Base-by-base conservation (phyloP, 2,888 invertebrate genomes). In the Tillus elongatus region DNA sequence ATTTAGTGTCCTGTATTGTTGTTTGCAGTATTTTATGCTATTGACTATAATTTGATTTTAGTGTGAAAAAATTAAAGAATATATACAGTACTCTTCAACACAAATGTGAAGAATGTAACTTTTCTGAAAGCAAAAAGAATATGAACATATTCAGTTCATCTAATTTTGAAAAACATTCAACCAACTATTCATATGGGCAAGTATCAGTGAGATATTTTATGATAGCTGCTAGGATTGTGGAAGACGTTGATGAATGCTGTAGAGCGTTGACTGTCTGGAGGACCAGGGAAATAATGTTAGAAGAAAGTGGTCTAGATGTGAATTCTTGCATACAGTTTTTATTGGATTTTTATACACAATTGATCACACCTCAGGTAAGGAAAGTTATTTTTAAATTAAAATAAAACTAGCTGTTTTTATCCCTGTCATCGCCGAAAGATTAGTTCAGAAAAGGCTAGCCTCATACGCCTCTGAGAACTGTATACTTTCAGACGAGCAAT, bases 291-390 rank as follows among this genome's bases (percentile, higher is more conserved):
- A 67, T 67, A 40, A 66, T 69, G 43, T 52, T 71, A 31, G 63
- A 72, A 32, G 67, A 68, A 33, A 76, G 75, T 43, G 82, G 79
- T 8, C 72, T 96, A 24, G 95, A 96, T 66, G 73, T 93, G 15
- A 85, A 87, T 61, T 96, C 95, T 40, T 96, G 95, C 66, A 67
- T 95, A 35, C 90, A 91, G 60, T 82, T 96, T 57, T 71, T 96
- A 11, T 77, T 92, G 61, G 95, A 96, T 63, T 77, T 95, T 16
- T 90, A 89, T 47, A 77, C 85, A 1, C 88, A 91, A 39, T 78
- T 82, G 75, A 63, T 79, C 42, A 68, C 71, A 34, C 66, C 73
- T 8, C 68, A 70, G 51, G 75, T 77, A 52, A 62, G 24, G 6
- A 19, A 19, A n/a, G n/a, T n/a, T n/a, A n/a, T n/a, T n/a, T n/a